Evolutionary conservation across 2,888 invertebrate species (phyloP).

Genomic region (Tetranychus piercei): DNA sequence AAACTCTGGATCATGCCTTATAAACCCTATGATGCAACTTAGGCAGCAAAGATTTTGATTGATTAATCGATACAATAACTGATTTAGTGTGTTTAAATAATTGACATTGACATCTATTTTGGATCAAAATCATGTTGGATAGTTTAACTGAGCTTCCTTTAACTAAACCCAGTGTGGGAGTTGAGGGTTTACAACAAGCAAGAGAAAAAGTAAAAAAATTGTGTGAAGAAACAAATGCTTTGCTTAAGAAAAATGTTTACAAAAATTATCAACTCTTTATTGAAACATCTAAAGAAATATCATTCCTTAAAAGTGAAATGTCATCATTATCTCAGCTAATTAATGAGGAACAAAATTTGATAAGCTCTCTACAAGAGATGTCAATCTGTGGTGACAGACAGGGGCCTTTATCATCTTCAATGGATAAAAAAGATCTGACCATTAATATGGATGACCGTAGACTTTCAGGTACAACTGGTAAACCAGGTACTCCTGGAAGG

Average conservation of each 20-base stretch:
- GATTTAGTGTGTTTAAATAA: too few species aligned
- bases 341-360: slow-evolving; percentile 70
- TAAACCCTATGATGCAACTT: slow-evolving; percentile 11
- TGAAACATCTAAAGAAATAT: slow-evolving; percentile 92
- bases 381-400: slow-evolving; percentile 34
- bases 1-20: slow-evolving; percentile 16
- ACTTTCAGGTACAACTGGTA: slow-evolving; percentile 13
- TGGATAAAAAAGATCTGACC: slow-evolving; percentile 30
- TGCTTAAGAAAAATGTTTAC: slow-evolving; percentile 87
- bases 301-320: slow-evolving; percentile 92
- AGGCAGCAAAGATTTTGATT: slow-evolving; percentile 8
- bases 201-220: slow-evolving; percentile 63
- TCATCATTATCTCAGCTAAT: slow-evolving; percentile 84
- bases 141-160: not conserved
- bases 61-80: not conserved
- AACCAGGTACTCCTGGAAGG: not conserved
- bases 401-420: slow-evolving; percentile 28
- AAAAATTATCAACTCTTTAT: slow-evolving; percentile 96
- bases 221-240: slow-evolving; percentile 70
- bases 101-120: too few species aligned
- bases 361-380: slow-evolving; percentile 46
- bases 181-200: slow-evolving; percentile 51
- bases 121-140: not conserved
- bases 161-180: slow-evolving; percentile 21
- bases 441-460: slow-evolving; percentile 33